Conservation (phyloP, 1,140 invertebrate genomes). For the Sycophila sp. region DNA sequence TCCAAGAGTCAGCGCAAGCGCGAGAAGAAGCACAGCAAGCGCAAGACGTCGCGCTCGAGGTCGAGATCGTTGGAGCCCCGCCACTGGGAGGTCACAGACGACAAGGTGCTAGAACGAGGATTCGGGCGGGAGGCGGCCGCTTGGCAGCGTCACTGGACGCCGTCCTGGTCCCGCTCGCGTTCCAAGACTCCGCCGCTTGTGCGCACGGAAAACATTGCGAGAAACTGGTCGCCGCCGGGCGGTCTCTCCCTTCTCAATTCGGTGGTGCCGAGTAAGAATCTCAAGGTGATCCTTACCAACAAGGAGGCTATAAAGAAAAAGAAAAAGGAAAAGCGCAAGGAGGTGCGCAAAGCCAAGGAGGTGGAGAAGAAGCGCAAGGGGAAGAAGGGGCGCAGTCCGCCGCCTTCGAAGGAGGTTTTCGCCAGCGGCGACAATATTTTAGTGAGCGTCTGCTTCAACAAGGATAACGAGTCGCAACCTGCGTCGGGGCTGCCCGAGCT, state of each 20-base stretch:
- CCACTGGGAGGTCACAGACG: slow-evolving; percentile 51
- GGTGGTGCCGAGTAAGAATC: slow-evolving; percentile 60
- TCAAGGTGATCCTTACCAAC: slow-evolving; percentile 68
- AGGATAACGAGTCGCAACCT: slow-evolving; percentile 69
- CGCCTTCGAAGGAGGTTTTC: slow-evolving; percentile 88
- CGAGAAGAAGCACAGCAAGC: slow-evolving; percentile 55
- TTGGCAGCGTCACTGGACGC: slow-evolving; percentile 54
- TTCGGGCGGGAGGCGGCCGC: slow-evolving; percentile 42
- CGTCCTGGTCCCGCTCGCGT: slow-evolving; percentile 65
- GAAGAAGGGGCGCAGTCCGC: slow-evolving; percentile 59
- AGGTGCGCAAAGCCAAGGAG: slow-evolving; percentile 61
- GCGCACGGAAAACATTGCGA: slow-evolving; percentile 51
- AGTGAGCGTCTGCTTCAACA: slow-evolving; percentile 90
- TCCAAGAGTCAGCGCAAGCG: slow-evolving; percentile 52
- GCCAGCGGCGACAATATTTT: slow-evolving; percentile 91
- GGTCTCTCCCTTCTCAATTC: slow-evolving; percentile 48
- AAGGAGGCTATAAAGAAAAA: slow-evolving; percentile 71
- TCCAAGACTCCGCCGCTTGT: slow-evolving; percentile 63
- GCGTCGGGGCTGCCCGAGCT: slow-evolving; percentile 46
- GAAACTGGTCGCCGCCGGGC: slow-evolving; percentile 53
- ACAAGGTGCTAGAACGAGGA: slow-evolving; percentile 52
- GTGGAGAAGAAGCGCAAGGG: slow-evolving; percentile 66
- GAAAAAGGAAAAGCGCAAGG: slow-evolving; percentile 68
- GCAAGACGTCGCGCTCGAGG: slow-evolving; percentile 55
- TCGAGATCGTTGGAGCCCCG: slow-evolving; percentile 48